A percentile compares a stretch with the other conserved stretches of the same genome.
Conservation (phyloP, 2,888 invertebrate genomes). For the Tetragonula carbonaria region DNA sequence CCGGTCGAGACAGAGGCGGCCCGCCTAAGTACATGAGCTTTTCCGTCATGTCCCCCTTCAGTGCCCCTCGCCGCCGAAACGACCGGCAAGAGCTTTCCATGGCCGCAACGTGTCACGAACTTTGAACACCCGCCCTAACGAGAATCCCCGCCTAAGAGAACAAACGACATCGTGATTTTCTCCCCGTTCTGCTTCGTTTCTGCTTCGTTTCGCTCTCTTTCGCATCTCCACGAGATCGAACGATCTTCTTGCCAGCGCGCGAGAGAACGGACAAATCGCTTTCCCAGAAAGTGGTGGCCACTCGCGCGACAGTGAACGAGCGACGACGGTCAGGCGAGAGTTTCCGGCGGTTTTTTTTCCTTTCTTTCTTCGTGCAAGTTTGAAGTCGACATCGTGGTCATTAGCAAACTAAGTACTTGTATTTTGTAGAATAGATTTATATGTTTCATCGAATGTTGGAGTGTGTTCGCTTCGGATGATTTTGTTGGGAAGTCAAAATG, state of each 20-base stretch:
- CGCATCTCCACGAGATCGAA: too few species aligned
- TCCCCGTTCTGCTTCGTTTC: conserved; percentile 3
- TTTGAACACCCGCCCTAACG: conserved; percentile 32
- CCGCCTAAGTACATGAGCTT: conserved; percentile 58
- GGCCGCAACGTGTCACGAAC: conserved; percentile 34
- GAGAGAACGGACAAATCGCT: conserved; percentile 40
- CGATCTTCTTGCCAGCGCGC: not conserved
- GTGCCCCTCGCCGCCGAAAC: not conserved
- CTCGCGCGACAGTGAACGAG: too few species aligned
- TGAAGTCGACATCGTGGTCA: too few species aligned
- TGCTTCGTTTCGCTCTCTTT: not conserved
- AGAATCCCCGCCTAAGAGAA: conserved; percentile 36
- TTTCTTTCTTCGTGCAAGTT: too few species aligned
- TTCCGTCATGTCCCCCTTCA: conserved; percentile 39
- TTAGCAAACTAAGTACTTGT: too few species aligned
- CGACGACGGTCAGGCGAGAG: too few species aligned
- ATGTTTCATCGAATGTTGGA: too few species aligned
- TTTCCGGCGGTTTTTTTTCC: too few species aligned
- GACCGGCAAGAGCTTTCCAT: conserved; percentile 48
- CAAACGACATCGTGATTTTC: conserved; percentile 48
- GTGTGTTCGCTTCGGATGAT: too few species aligned
- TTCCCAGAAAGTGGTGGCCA: not conserved
- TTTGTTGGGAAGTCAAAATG: too few species aligned
- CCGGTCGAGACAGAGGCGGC: not conserved
- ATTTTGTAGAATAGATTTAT: too few species aligned